Evolutionary conservation across 2,797 vertebrate species (phyloP), one percentile per base, ranked within the genome.

Genomic region (Acipenser transmontanus): DNA sequence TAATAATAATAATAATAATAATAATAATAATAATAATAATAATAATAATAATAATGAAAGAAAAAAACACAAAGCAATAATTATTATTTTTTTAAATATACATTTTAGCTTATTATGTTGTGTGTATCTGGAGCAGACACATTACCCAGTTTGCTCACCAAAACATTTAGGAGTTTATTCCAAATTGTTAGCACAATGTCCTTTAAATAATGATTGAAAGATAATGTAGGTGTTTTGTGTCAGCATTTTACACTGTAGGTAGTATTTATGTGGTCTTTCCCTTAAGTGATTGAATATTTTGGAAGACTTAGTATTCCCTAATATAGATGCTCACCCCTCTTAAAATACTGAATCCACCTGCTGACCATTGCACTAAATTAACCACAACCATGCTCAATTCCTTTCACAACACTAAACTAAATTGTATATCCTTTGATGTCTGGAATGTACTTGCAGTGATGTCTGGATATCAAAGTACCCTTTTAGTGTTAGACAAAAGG

Each of bases 1-100:
- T n/a, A 57, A 72, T 14, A 69, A 1, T 61, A 59, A 57, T 72
- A 72, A 81, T 78, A 78, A 69, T 85, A 87, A 81, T 87, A 82
- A 84, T 89, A 72, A 79, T 68, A 81, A 76, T 87, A 87, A 87
- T 84, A 82, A 86, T 80, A 84, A 79, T 81, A 84, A 85, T 68
- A 68, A 68, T 74, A 67, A 76, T 81, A 84, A 87, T 84, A 83
- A 86, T 80, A 84, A 85, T 85, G 73, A 82, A 83, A 83, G 69
- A 81, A 77, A 87, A 79, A 84, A 83, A 83, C 79, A 70, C 80
- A 91, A 93, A 99, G 95, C 95, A 98, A 98, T 98, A 98, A 98
- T 34, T 34, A 96, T 98, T 97, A 97, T 99, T 99, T 98, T 98
- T 96, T 80, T 86, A 80, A 90, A 95, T 92, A 94, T 96, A 93